These are phyloP conservation scores for Boleophthalmus pectinirostris DNA, from an alignment of 2,113 vertebrate genomes.

Conservation along the genomic window DNA sequence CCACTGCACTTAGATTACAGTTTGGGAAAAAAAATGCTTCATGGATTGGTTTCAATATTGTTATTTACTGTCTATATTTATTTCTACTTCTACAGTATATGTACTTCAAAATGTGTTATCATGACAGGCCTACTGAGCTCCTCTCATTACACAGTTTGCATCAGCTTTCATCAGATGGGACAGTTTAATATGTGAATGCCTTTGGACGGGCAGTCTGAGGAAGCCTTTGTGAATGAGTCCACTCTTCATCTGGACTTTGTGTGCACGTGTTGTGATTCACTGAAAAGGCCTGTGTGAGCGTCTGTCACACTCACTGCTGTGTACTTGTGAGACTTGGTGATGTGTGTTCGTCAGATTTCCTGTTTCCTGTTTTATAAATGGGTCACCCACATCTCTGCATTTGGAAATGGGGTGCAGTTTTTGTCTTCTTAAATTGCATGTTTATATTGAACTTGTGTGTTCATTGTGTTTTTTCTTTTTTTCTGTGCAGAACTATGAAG, in stretches of 20 bases:
- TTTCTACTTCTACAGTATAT: too few relatives aligned
- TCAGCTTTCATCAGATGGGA: neutral
- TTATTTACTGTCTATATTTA: too few relatives aligned
- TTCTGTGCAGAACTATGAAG: slow-evolving; percentile 86
- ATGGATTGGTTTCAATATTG: too few relatives aligned
- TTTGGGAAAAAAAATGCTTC: too few relatives aligned
- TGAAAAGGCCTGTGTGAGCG: slow-evolving; percentile 10
- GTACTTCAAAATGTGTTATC: too few relatives aligned
- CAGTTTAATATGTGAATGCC: neutral
- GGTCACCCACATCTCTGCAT: slow-evolving; percentile 28
- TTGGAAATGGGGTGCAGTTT: neutral
- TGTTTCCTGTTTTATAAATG: slow-evolving; percentile 32
- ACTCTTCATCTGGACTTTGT: slow-evolving; percentile 5
- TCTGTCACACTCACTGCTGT: neutral
- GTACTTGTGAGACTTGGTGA: slow-evolving; percentile 12
- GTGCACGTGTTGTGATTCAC: neutral
- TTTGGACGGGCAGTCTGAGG: neutral
- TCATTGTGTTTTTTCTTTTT: slow-evolving; percentile 20
- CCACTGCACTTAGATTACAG: too few relatives aligned
- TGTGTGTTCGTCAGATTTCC: slow-evolving; percentile 37
- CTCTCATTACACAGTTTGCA: neutral
- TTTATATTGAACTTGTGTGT: neutral
- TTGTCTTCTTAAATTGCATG: neutral
- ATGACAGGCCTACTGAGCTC: too few relatives aligned
- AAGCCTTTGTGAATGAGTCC: neutral